Evolutionary conservation across 2,113 vertebrate genomes (phyloP).

Genomic region (Emydura subglobosa): DNA sequence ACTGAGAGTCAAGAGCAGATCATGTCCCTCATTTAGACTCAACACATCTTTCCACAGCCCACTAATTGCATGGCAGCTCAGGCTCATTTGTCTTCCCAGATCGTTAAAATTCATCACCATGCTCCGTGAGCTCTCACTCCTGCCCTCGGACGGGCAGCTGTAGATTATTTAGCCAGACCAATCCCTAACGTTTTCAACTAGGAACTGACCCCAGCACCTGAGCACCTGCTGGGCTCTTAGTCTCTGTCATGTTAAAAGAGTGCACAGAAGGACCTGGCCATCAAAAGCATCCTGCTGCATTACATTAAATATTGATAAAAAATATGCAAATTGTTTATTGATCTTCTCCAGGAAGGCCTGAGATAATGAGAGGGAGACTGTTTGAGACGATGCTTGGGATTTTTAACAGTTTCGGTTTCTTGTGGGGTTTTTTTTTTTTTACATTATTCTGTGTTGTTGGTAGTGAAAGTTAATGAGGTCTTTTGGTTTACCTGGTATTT

Average conservation of each 20-base stretch:
- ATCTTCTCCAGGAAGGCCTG: constrained; percentile 75
- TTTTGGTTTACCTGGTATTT: constrained; percentile 65
- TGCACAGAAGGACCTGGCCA: constrained; percentile 76
- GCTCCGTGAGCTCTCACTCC: constrained; percentile 71
- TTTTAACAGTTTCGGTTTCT: constrained; percentile 50
- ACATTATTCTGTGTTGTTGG: constrained; percentile 61
- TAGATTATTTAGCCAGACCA: constrained; percentile 82
- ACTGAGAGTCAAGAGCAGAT: constrained; percentile 89
- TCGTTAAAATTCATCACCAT: constrained; percentile 88
- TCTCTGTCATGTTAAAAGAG: constrained; percentile 83
- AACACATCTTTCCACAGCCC: constrained; percentile 87
- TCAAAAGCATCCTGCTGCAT: constrained; percentile 81
- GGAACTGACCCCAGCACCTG: constrained; percentile 74
- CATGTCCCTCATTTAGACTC: constrained; percentile 90
- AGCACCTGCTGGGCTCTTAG: constrained; percentile 79
- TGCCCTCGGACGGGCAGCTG: constrained; percentile 79
- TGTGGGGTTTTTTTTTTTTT: neutral
- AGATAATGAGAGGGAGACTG: constrained; percentile 74
- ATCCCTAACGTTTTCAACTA: constrained; percentile 77
- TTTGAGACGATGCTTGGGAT: constrained; percentile 65
- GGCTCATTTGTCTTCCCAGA: constrained; percentile 86
- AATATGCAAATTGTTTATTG: constrained; percentile 91
- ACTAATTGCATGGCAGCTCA: constrained; percentile 86
- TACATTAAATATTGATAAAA: constrained; percentile 92
- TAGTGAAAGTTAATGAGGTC: constrained; percentile 74